Conservation (phyloP, 2,113 vertebrate species). For the Promerops cafer region DNA sequence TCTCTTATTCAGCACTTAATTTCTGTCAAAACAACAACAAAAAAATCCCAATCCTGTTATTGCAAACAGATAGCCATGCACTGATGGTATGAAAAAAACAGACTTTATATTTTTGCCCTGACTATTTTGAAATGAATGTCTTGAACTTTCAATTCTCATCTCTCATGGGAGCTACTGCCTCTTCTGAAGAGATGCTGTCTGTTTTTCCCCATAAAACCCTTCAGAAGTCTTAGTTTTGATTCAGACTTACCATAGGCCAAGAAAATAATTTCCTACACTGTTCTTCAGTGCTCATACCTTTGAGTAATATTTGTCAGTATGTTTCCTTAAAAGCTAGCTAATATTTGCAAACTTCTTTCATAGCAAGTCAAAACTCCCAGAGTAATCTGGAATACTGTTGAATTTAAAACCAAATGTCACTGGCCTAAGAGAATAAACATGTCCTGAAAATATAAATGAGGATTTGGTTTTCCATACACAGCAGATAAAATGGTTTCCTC, state of each 20-base stretch:
- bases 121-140: neutral
- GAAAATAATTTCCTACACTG: neutral
- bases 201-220: neutral
- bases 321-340: neutral
- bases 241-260: neutral
- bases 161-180: neutral
- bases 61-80: neutral
- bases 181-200: neutral
- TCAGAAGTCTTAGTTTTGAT: neutral
- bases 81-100: neutral
- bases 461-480: neutral
- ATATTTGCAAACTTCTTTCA: neutral
- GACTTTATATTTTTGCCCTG: neutral
- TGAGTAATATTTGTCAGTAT: neutral
- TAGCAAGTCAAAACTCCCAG: neutral
- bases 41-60: fast-evolving
- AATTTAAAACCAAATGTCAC: neutral
- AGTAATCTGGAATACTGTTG: neutral
- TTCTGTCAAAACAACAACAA: neutral
- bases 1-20: neutral
- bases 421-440: neutral
- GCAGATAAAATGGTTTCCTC: neutral
- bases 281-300: neutral
- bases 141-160: neutral
- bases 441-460: neutral